phyloP scores from a whole-genome alignment of 1,140 invertebrate genomes.

The Papilio polyxenes region DNA sequence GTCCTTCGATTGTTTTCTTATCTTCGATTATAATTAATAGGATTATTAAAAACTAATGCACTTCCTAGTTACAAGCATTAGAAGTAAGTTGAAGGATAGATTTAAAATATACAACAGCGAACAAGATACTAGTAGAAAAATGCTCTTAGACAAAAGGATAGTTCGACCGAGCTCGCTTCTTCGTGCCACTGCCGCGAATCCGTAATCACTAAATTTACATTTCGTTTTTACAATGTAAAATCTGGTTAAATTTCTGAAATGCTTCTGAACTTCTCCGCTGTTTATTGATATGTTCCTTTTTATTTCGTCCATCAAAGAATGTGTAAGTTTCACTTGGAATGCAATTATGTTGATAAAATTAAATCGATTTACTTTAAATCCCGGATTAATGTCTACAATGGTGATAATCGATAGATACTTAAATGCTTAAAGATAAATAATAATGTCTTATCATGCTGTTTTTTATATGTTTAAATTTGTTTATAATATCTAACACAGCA shows the following conservation, averaged over 20 bases:
- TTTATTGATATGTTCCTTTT: not conserved
- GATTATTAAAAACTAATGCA: not conserved
- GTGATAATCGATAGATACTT: not conserved
- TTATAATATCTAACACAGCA: not conserved
- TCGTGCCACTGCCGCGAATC: too few species aligned
- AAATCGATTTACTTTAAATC: slow-evolving; percentile 13
- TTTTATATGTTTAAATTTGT: not conserved
- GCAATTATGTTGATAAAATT: slow-evolving; percentile 3
- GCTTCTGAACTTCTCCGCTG: too few species aligned
- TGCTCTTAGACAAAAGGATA: not conserved
- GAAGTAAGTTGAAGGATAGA: not conserved
- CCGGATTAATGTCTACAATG: not conserved
- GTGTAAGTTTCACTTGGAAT: not conserved
- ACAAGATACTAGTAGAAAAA: not conserved
- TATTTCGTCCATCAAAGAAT: not conserved
- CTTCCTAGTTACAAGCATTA: not conserved
- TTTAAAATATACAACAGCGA: not conserved
- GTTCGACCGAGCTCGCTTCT: too few species aligned
- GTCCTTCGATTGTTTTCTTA: not conserved
- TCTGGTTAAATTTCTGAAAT: too few species aligned
- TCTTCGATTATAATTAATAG: not conserved
- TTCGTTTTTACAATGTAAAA: too few species aligned
- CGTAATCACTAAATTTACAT: too few species aligned
- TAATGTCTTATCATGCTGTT: not conserved
- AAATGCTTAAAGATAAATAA: not conserved